Evolutionary conservation across 2,113 vertebrate genomes (phyloP).

Genomic region (Cariama cristata): DNA sequence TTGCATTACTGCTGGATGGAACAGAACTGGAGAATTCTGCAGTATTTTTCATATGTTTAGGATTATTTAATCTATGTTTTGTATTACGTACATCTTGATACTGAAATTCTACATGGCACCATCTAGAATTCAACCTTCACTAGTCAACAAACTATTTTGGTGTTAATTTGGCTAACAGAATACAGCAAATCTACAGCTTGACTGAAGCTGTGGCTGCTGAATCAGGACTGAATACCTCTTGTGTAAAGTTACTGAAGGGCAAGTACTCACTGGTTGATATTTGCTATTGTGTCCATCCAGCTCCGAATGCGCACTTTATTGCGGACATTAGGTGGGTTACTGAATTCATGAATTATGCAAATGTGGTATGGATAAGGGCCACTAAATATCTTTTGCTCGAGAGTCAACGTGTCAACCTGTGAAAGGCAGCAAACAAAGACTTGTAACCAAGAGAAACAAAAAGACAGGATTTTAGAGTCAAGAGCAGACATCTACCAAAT

Average conservation of each 20-base stretch:
- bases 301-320: slow-evolving; percentile 97
- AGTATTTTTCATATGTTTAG: background rate
- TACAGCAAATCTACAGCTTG: background rate
- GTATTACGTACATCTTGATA: background rate
- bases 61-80: background rate
- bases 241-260: background rate
- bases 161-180: background rate
- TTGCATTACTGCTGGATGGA: background rate
- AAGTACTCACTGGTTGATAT: slow-evolving; percentile 94
- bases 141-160: accelerated
- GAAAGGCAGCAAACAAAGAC: background rate
- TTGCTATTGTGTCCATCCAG: slow-evolving; percentile 99
- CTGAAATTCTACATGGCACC: background rate
- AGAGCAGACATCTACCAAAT: background rate
- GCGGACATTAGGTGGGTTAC: slow-evolving; percentile 96
- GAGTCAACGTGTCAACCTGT: slow-evolving; percentile 90
- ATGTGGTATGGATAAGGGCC: slow-evolving; percentile 98
- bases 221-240: background rate
- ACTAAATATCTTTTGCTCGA: slow-evolving; percentile 94
- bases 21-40: background rate
- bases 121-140: background rate
- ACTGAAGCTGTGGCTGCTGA: background rate
- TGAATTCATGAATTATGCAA: slow-evolving; percentile 96
- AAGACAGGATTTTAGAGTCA: background rate
- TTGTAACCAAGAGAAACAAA: background rate